These are phyloP conservation scores for Melieria picta DNA, from an alignment of 2,888 invertebrate species.

Conservation along the genomic window DNA sequence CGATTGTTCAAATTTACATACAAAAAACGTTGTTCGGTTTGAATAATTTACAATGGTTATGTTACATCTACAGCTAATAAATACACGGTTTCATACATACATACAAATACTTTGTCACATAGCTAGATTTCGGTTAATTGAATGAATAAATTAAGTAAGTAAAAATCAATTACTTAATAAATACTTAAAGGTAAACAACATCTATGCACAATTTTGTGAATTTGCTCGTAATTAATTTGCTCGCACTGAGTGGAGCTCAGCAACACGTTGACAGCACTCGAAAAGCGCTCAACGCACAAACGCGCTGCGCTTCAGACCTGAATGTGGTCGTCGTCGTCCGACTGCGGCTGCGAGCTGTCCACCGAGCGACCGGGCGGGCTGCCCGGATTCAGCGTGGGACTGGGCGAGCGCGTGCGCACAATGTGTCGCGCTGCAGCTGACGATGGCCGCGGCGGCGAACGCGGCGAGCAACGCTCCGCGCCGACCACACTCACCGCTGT, in stretches of 20 bases:
- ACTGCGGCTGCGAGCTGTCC: conserved; percentile 64
- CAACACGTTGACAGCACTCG: not conserved
- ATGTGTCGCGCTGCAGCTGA: conserved; percentile 32
- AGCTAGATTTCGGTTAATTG: too few species aligned
- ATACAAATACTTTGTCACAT: too few species aligned
- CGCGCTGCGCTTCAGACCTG: conserved; percentile 58
- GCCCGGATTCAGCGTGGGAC: conserved; percentile 66
- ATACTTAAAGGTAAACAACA: not conserved
- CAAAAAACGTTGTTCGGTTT: not conserved
- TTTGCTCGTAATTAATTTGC: not conserved
- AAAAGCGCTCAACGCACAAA: not conserved
- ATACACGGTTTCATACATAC: too few species aligned
- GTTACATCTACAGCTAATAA: too few species aligned
- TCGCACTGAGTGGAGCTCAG: too few species aligned
- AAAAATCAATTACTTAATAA: too few species aligned
- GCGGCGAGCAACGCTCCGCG: conserved; percentile 9
- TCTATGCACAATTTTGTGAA: not conserved
- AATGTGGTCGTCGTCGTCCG: conserved; percentile 66
- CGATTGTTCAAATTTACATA: not conserved
- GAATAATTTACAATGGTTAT: too few species aligned
- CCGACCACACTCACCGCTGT: conserved; percentile 18
- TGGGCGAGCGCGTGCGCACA: conserved; percentile 53
- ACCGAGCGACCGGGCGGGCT: conserved; percentile 65
- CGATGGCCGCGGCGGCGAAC: conserved; percentile 34
- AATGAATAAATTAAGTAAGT: too few species aligned